Base-by-base conservation (phyloP, 2,113 vertebrate genomes). In the Hyperopisus bebe region DNA sequence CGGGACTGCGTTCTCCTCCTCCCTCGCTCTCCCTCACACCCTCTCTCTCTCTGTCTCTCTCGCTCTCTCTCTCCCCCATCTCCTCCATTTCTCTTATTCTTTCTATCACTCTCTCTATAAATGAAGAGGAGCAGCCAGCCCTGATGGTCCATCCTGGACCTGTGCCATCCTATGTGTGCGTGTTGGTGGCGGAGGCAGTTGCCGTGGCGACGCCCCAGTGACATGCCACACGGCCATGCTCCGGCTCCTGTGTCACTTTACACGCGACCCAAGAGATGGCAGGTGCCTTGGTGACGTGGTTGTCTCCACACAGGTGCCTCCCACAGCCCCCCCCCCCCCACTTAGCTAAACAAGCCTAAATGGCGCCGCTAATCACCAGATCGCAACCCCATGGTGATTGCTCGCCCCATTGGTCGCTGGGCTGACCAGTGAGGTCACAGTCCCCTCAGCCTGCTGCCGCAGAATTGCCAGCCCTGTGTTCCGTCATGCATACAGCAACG, bases 1-100 rank as follows among this genome's bases (percentile, higher is more conserved):
- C 4, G 17, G n/a, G 19, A 62, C 87, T 58, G 87, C 3, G n/a
- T 51, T 89, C 88, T 89, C 74, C 46, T 62, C 74, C 70, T 88
- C 66, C 19, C 53, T 48, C 19, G 7, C 87, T 46, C 58, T 88
- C 87, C 27, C 87, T 66, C 87, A 58, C 39, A 10, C 24, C 24
- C 88, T 80, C 47, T 74, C 46, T 31, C 19, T 27, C 77, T 83
- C 74, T 82, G 15, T 39, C n/a, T 31, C 31, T 13, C 50, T 55
- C 51, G 39, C 88, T 83, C 74, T 44, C 48, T 5, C 88, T 46
- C 51, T 21, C 51, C 11, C 31, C 48, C 70, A 15, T 77, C 66
- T 21, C 58, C 88, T 89, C 70, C 50, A 27, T 88, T 44, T 74
- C 66, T 88, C 62, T 77, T 47, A 13, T 24, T 53, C 47, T 89